Percentiles rank a stretch among this genome's conserved stretches.
Conservation (phyloP, 30 jellyfish, hydroid and myxozoan species). For the Aurelia coerulea region DNA sequence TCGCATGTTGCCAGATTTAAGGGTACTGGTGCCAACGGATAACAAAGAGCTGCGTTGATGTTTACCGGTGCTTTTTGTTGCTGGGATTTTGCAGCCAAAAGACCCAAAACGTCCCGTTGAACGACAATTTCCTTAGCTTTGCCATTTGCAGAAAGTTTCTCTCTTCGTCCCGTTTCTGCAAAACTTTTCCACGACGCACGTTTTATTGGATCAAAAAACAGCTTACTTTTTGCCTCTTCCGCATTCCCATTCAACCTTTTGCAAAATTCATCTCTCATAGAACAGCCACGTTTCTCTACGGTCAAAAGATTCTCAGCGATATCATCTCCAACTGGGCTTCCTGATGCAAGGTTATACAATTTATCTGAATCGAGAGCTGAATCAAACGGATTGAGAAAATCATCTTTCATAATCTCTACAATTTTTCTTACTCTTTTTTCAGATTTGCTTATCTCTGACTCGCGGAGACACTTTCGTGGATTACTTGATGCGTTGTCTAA, state of each 20-base stretch:
- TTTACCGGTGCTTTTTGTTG: too few relatives aligned
- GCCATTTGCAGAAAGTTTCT: too few relatives aligned
- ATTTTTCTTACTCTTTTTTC: background rate
- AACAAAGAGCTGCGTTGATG: too few relatives aligned
- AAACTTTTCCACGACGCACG: constrained; percentile 35
- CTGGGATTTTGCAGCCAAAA: too few relatives aligned
- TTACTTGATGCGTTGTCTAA: constrained; percentile 16
- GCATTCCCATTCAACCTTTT: constrained; percentile 2
- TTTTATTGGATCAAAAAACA: constrained; percentile 17
- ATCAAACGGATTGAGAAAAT: constrained; percentile 54
- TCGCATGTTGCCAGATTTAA: too few relatives aligned
- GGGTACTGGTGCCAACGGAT: too few relatives aligned
- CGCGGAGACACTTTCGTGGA: constrained; percentile 12
- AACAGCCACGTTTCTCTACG: constrained; percentile 37
- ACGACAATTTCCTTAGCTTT: too few relatives aligned
- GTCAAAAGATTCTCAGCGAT: constrained; percentile 40
- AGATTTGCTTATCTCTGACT: background rate
- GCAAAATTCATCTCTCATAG: constrained; percentile 33
- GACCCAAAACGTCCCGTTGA: too few relatives aligned
- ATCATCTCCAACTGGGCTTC: constrained; percentile 60
- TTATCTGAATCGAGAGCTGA: constrained; percentile 21
- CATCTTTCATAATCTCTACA: background rate
- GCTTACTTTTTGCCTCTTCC: background rate
- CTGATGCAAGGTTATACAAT: constrained; percentile 59
- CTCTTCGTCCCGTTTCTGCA: constrained; percentile 13